These are phyloP conservation scores for Platichthys stellatus DNA, from an alignment of 2,113 vertebrate genomes.

Conservation along the genomic window DNA sequence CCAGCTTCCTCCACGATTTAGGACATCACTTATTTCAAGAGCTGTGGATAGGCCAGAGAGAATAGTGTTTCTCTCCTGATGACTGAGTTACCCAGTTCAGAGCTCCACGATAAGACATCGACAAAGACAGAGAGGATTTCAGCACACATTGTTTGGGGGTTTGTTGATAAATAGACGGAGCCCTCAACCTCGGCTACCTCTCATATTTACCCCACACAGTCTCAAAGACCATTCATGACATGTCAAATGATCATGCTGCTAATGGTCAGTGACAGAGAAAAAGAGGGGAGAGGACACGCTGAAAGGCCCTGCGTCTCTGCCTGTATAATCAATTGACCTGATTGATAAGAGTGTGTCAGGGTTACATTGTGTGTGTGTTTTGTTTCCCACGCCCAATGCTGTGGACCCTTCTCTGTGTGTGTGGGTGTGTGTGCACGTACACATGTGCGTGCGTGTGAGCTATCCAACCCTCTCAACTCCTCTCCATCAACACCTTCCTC, in stretches of 20 bases:
- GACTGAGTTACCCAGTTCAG: slow-evolving; percentile 20
- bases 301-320: slow-evolving; percentile 67
- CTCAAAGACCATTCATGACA: slow-evolving; percentile 67
- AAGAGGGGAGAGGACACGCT: slow-evolving; percentile 56
- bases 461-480: slow-evolving; percentile 62
- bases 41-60: neutral
- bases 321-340: slow-evolving; percentile 79
- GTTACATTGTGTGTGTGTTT: slow-evolving; percentile 72
- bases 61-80: slow-evolving; percentile 1
- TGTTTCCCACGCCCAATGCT: slow-evolving; percentile 74
- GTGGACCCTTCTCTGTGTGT: neutral
- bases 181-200: slow-evolving; percentile 38
- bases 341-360: slow-evolving; percentile 80
- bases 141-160: slow-evolving; percentile 47
- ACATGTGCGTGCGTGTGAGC: neutral
- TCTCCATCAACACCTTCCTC: slow-evolving; percentile 76
- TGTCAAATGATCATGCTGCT: slow-evolving; percentile 68
- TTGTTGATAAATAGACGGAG: slow-evolving; percentile 63
- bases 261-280: slow-evolving; percentile 62
- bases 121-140: slow-evolving; percentile 53
- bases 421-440: slow-evolving; percentile 7
- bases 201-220: slow-evolving; percentile 66
- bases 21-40: neutral
- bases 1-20: neutral
- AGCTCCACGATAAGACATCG: slow-evolving; percentile 8